Conservation (phyloP, 2,797 vertebrate genomes). For the Karalla daura region DNA sequence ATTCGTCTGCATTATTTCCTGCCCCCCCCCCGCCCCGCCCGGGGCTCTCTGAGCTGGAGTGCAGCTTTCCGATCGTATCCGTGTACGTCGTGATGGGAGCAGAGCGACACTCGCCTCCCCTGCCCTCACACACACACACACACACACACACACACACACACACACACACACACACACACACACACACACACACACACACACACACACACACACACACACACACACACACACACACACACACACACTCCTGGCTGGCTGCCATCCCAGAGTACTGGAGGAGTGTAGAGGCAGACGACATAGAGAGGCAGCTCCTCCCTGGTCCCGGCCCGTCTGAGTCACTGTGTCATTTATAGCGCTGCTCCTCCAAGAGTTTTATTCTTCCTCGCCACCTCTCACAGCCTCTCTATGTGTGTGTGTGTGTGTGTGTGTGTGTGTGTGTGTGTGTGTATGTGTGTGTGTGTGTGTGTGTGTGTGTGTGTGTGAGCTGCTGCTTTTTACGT, state of each 20-base stretch:
- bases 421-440: too few species aligned
- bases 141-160: conserved; percentile 11
- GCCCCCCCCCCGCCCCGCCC: too few species aligned
- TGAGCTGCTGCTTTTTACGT: conserved; percentile 7
- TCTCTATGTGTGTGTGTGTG: too few species aligned
- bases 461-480: too few species aligned
- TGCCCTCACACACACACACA: conserved; percentile 26
- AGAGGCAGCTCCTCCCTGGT: conserved; percentile 62
- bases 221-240: conserved; percentile 14
- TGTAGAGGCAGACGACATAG: conserved; percentile 61
- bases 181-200: conserved; percentile 11
- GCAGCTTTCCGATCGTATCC: conserved; percentile 18
- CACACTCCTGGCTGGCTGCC: conserved; percentile 58
- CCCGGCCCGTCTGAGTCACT: conserved; percentile 48
- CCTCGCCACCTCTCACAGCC: conserved; percentile 7
- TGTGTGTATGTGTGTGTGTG: too few species aligned
- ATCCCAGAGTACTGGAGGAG: conserved; percentile 71
- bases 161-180: conserved; percentile 11
- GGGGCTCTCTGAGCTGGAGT: conserved; percentile 10
- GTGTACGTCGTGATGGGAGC: conserved; percentile 34
- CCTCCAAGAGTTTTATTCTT: conserved; percentile 19
- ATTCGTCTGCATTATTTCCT: conserved; percentile 56
- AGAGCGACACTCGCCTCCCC: conserved; percentile 12
- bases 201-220: conserved; percentile 11
- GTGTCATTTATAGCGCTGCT: conserved; percentile 67